These are phyloP conservation scores for Pseudopipra pipra DNA, from an alignment of 2,113 vertebrate species.

Conservation along the genomic window DNA sequence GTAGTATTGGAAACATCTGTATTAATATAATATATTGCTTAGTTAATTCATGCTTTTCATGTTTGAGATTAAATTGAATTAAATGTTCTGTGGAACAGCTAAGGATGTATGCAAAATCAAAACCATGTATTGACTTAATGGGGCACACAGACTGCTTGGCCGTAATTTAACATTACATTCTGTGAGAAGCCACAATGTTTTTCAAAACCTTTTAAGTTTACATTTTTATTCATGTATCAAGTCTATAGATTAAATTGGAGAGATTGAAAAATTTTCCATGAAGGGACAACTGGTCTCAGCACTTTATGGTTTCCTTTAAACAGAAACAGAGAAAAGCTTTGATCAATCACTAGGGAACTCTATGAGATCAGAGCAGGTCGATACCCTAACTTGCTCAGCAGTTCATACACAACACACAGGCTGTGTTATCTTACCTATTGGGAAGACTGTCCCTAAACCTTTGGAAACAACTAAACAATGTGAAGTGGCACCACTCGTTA, in stretches of 20 bases:
- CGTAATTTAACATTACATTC: neutral
- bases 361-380: neutral
- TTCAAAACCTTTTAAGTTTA: neutral
- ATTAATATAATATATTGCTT: neutral
- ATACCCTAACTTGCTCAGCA: neutral
- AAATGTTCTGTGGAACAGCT: neutral
- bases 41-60: neutral
- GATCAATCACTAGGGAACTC: neutral
- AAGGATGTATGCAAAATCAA: neutral
- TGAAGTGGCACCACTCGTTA: neutral
- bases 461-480: neutral
- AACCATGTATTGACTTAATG: neutral
- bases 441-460: neutral
- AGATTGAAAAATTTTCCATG: neutral
- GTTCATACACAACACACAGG: neutral
- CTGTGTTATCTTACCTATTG: neutral
- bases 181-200: neutral
- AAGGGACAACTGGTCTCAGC: neutral
- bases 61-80: neutral
- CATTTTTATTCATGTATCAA: neutral
- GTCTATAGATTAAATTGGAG: neutral
- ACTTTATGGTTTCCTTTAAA: neutral
- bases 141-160: neutral
- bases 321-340: neutral
- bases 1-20: neutral